These are phyloP conservation scores for Pseudorhombus dupliciocellatus DNA, from an alignment of 2,113 vertebrate genomes.

Conservation along the genomic window DNA sequence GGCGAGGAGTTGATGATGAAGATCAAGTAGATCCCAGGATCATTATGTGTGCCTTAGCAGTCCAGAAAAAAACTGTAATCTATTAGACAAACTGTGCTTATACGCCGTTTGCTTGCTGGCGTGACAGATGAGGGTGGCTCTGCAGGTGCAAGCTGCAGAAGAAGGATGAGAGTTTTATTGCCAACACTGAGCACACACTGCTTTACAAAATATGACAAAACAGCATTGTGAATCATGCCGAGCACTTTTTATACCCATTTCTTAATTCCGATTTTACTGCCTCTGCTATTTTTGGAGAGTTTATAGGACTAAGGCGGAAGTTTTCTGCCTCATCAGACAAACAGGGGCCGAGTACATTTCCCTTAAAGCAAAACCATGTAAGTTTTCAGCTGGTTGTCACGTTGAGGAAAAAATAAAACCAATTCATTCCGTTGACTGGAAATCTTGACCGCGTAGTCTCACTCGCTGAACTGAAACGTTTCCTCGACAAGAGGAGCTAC, in stretches of 20 bases:
- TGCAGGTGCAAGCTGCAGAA: not conserved
- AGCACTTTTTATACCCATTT: slow-evolving; percentile 12
- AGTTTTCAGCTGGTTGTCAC: not conserved
- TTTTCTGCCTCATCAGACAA: slow-evolving; percentile 5
- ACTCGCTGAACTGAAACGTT: too few relatives aligned
- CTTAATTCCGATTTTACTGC: slow-evolving; percentile 1
- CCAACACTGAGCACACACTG: slow-evolving; percentile 10
- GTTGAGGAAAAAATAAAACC: too few relatives aligned
- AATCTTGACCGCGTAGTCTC: too few relatives aligned
- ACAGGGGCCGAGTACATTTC: slow-evolving; percentile 8
- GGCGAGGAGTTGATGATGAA: not conserved
- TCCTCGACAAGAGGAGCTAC: too few relatives aligned
- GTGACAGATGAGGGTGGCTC: slow-evolving; percentile 7
- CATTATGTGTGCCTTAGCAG: not conserved
- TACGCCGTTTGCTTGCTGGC: not conserved
- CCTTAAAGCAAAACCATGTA: not conserved
- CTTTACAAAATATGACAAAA: slow-evolving; percentile 6
- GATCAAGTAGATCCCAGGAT: not conserved
- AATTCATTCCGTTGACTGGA: too few relatives aligned
- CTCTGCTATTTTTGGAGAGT: slow-evolving; percentile 3
- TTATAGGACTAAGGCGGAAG: not conserved
- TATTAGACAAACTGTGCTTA: not conserved
- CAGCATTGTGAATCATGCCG: slow-evolving; percentile 10
- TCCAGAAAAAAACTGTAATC: not conserved
- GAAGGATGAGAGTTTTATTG: not conserved